Conservation (phyloP, 2,113 vertebrate species). For the Puntigrus tetrazona region DNA sequence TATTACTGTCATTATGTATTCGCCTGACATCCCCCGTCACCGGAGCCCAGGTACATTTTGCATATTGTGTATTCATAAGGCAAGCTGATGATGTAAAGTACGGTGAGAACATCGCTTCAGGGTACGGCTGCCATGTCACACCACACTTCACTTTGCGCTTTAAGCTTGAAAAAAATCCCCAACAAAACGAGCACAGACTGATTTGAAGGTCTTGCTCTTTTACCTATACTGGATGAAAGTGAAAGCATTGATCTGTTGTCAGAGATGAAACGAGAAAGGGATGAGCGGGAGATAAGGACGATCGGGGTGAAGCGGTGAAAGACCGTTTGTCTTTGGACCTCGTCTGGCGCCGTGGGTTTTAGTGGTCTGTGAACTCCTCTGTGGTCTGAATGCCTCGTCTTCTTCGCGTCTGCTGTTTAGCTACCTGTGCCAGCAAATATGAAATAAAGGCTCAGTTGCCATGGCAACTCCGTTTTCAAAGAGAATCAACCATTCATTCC, state of each 20-base stretch:
- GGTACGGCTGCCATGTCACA: conserved; percentile 23
- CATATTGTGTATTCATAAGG: conserved; percentile 43
- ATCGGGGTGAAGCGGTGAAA: conserved; percentile 1
- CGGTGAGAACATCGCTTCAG: conserved; percentile 30
- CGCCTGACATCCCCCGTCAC: conserved; percentile 19
- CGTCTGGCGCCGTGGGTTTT: conserved; percentile 8
- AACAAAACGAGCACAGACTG: neutral
- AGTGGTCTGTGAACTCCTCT: conserved; percentile 18
- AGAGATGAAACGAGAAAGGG: conserved; percentile 13
- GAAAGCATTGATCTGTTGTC: conserved; percentile 9
- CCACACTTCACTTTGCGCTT: neutral
- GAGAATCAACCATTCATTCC: conserved; percentile 73
- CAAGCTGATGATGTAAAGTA: conserved; percentile 30
- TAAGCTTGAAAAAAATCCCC: neutral
- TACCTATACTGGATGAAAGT: conserved; percentile 9
- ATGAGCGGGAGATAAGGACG: neutral
- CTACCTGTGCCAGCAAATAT: conserved; percentile 61
- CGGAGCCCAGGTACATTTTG: conserved; percentile 42
- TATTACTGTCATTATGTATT: conserved; percentile 46
- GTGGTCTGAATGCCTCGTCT: conserved; percentile 46
- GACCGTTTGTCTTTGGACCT: conserved; percentile 27
- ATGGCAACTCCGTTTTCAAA: conserved; percentile 77
- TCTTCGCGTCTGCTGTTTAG: conserved; percentile 54
- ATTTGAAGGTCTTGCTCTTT: conserved; percentile 19
- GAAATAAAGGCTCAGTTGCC: conserved; percentile 72